Conservation (phyloP, 1,140 invertebrate genomes). For the Leptopilina clavipes region DNA sequence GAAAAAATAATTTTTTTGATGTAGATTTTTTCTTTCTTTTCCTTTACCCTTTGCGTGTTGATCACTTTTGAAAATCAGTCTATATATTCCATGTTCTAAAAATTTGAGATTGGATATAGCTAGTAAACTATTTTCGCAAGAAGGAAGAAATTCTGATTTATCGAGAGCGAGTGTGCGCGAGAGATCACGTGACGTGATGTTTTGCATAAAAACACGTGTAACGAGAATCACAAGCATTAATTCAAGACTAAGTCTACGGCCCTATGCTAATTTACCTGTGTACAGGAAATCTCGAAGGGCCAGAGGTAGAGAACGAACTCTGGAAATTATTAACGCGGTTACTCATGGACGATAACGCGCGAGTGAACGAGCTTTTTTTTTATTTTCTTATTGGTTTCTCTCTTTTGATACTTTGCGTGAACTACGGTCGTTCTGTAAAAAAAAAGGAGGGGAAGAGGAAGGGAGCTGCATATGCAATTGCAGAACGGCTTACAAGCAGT, state of each 20-base stretch:
- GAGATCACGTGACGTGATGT: slow-evolving; percentile 27
- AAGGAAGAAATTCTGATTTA: slow-evolving; percentile 37
- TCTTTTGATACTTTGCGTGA: slow-evolving; percentile 46
- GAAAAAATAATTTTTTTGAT: no score
- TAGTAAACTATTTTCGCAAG: slow-evolving; percentile 25
- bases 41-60: background rate
- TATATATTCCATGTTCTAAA: background rate
- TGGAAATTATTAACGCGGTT: slow-evolving; percentile 53
- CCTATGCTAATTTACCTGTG: slow-evolving; percentile 69
- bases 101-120: slow-evolving; percentile 14
- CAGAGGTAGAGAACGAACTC: slow-evolving; percentile 40
- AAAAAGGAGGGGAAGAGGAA: slow-evolving; percentile 17
- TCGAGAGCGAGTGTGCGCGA: slow-evolving; percentile 38
- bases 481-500: slow-evolving; percentile 52
- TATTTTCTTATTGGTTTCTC: slow-evolving; percentile 45
- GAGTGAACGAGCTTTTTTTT: slow-evolving; percentile 33
- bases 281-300: slow-evolving; percentile 64
- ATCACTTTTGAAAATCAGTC: no score
- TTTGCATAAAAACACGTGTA: slow-evolving; percentile 58
- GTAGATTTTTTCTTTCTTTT: no score
- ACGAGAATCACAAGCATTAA: slow-evolving; percentile 65
- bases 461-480: slow-evolving; percentile 44
- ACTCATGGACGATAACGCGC: slow-evolving; percentile 43
- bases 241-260: slow-evolving; percentile 61
- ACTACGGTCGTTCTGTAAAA: background rate